Evolutionary conservation across 2,797 vertebrate genomes (phyloP).

Genomic region (Kryptopterus vitreolus): DNA sequence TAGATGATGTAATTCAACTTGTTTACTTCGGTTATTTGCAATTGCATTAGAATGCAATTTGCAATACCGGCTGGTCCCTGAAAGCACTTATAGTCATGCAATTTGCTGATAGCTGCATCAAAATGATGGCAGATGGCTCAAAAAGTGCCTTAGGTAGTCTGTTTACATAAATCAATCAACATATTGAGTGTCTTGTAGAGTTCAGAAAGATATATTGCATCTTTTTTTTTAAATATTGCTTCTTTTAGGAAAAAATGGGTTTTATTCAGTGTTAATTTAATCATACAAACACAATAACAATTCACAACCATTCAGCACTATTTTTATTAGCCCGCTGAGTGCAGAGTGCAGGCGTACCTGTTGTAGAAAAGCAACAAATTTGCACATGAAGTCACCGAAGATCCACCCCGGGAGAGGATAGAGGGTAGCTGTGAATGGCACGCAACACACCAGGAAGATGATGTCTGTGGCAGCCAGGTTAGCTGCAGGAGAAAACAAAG

Average conservation of each 20-base stretch:
- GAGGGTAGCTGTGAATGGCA: conserved; percentile 82
- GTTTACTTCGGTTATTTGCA: not conserved
- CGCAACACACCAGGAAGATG: conserved; percentile 82
- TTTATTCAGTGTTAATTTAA: not conserved
- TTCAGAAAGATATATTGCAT: too few species aligned
- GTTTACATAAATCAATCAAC: conserved; percentile 1
- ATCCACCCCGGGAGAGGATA: conserved; percentile 83
- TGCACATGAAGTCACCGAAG: conserved; percentile 84
- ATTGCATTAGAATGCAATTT: not conserved
- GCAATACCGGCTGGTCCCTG: not conserved
- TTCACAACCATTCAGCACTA: too few species aligned
- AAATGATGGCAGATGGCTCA: not conserved
- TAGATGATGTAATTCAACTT: not conserved
- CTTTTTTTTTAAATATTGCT: too few species aligned
- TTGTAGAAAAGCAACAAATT: conserved; percentile 81
- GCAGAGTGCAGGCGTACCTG: conserved; percentile 67
- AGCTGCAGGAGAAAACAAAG: conserved; percentile 62
- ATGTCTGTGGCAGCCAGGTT: conserved; percentile 83
- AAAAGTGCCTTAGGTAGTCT: not conserved
- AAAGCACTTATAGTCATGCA: not conserved
- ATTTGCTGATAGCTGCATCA: not conserved
- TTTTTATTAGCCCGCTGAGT: not conserved
- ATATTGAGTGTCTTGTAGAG: too few species aligned
- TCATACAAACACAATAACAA: not conserved
- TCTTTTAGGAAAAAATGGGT: not conserved